Base-by-base conservation (phyloP, 2,113 vertebrate genomes). In the Aphelocoma coerulescens region DNA sequence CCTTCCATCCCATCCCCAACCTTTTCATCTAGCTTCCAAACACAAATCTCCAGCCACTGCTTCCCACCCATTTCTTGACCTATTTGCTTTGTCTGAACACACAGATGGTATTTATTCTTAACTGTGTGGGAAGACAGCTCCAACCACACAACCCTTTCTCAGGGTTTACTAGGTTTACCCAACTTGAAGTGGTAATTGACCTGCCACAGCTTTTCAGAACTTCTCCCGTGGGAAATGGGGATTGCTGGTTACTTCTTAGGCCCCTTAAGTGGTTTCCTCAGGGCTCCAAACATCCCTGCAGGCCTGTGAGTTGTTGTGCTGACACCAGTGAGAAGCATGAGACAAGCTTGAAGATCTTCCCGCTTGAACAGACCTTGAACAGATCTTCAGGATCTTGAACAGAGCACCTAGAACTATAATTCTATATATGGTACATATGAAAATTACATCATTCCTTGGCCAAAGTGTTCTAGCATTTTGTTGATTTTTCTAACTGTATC, bases 221-320 rank as follows among this genome's bases (percentile, higher is more conserved):
- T 79, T 76, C 23, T 81, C 11, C 18, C 10, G 11, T 18, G 11
- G 24, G 13, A 41, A 91, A 79, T 11, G 8, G 9, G 7, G 15
- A 44, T 57, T 83, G 3, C 21, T 72, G 16, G 14, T 43, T 78
- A 55, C n/a, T 46, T 67, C 39, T 72, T 72, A 48, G 24, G 5
- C 11, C 10, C 9, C 19, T n/a, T 39, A 35, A 55, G 32, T 44
- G 15, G 6, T 67, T 85, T 71, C 11, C 19, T 79, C 43, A 59
- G 18, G n/a, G 23, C 16, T 89, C n/a, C 49, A 57, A 62, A 69
- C 19, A 62, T 26, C 22, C 11, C 21, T 0, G 0, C 23, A 85
- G n/a, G 10, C 17, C 46, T 74, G 10, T 61, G 37, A 74, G 33
- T 43, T 61, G 28, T 20, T 88, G 21, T 44, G 48, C 33, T 80